Percentiles rank a stretch among this genome's conserved stretches.
These are phyloP conservation scores for Cyrtonyx montezumae DNA, from an alignment of 2,113 vertebrate genomes.

Conservation along the genomic window DNA sequence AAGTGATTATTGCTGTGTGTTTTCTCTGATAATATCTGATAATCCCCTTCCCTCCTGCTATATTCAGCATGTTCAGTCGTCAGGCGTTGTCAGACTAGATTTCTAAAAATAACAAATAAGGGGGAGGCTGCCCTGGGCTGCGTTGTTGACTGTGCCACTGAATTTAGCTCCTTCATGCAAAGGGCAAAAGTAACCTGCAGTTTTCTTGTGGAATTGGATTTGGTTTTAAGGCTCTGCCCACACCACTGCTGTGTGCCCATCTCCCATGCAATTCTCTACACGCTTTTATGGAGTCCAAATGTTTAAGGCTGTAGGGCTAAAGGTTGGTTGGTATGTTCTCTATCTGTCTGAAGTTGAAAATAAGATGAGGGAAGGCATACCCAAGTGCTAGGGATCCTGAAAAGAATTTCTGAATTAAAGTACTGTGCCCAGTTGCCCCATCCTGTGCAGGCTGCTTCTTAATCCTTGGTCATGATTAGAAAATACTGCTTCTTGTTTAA, in stretches of 20 bases:
- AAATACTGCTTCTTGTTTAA: not conserved
- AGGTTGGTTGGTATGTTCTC: not conserved
- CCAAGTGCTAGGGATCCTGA: not conserved
- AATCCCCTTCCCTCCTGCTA: constrained; percentile 76
- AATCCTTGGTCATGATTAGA: not conserved
- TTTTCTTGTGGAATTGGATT: constrained; percentile 54
- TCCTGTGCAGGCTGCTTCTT: not conserved
- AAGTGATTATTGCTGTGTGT: constrained; percentile 73
- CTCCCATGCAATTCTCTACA: not conserved
- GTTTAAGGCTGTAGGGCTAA: not conserved
- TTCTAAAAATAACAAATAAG: constrained; percentile 85
- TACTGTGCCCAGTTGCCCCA: not conserved
- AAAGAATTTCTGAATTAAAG: too few relatives aligned
- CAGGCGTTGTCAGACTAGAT: constrained; percentile 80
- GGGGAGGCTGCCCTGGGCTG: constrained; percentile 70
- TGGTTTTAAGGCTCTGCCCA: constrained; percentile 60
- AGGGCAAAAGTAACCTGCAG: constrained; percentile 66
- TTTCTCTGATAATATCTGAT: constrained; percentile 78
- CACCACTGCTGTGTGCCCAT: constrained; percentile 2
- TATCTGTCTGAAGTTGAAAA: not conserved
- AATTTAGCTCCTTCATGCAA: constrained; percentile 72
- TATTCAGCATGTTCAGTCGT: constrained; percentile 81
- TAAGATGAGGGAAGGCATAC: not conserved
- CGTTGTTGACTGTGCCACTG: constrained; percentile 67
- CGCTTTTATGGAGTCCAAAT: not conserved